A percentile compares a stretch with the other conserved stretches of the same genome.
Evolutionary conservation across 2,888 invertebrate genomes (phyloP).

Genomic region (Rhamnusium bicolor): DNA sequence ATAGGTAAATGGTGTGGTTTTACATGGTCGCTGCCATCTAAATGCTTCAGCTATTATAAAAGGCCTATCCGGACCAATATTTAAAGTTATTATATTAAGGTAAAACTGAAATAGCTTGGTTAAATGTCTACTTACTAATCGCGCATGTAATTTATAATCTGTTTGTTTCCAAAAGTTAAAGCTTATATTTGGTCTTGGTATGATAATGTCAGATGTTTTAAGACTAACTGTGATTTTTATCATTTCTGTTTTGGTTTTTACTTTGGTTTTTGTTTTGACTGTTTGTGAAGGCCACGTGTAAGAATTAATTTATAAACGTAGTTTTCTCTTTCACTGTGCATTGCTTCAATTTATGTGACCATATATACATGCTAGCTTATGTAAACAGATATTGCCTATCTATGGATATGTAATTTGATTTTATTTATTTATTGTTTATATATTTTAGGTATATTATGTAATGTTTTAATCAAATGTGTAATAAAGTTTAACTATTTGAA

Average conservation of each 20-base stretch:
- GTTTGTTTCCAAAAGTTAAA: not conserved
- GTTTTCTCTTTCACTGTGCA: slow-evolving; percentile 11
- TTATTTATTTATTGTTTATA: slow-evolving; percentile 27
- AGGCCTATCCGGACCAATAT: slow-evolving; percentile 85
- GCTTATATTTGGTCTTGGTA: no score
- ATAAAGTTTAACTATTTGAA: slow-evolving; percentile 14
- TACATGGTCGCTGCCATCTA: slow-evolving; percentile 95
- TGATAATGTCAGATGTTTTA: no score
- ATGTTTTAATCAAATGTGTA: slow-evolving; percentile 15
- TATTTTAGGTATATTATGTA: slow-evolving; percentile 30
- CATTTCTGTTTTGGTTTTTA: no score
- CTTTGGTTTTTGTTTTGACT: not conserved
- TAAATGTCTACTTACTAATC: not conserved
- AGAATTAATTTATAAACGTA: not conserved
- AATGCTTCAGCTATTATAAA: slow-evolving; percentile 98
- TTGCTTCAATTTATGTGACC: slow-evolving; percentile 37
- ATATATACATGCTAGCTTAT: slow-evolving; percentile 37
- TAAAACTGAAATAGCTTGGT: slow-evolving; percentile 67
- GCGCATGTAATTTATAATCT: not conserved
- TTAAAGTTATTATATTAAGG: slow-evolving; percentile 91
- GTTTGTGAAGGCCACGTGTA: slow-evolving; percentile 5
- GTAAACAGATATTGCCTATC: slow-evolving; percentile 31
- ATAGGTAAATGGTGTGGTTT: slow-evolving; percentile 93
- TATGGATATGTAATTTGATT: slow-evolving; percentile 20
- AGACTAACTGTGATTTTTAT: no score